phyloP scores from a whole-genome alignment of 2,888 invertebrate genomes.

The Drosophila pegasa region DNA sequence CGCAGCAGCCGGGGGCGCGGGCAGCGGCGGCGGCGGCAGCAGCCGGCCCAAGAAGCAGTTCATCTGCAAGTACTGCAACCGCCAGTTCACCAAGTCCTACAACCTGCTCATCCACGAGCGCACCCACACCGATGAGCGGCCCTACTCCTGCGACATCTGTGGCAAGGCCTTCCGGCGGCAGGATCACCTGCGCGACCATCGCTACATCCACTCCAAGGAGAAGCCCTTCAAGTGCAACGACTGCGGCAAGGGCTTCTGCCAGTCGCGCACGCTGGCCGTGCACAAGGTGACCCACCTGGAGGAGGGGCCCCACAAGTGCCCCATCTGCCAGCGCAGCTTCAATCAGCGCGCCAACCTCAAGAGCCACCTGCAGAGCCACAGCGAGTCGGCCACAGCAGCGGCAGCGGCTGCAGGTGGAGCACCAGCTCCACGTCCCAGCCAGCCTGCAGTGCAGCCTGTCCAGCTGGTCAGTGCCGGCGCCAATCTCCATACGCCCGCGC shows the following conservation, averaged over 20 bases:
- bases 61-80: conserved; percentile 98
- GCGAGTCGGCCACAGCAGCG: conserved; percentile 77
- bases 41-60: conserved; percentile 93
- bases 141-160: conserved; percentile 98
- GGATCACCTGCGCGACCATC: conserved; percentile 96
- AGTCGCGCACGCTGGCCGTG: conserved; percentile 97
- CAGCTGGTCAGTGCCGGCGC: conserved; percentile 43
- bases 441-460: conserved; percentile 62
- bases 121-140: conserved; percentile 98
- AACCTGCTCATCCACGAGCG: conserved; percentile 98
- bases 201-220: conserved; percentile 99
- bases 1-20: conserved; percentile 70
- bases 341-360: conserved; percentile 97
- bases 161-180: conserved; percentile 98
- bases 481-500: conserved; percentile 76
- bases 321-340: conserved; percentile 94
- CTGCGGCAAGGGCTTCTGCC: conserved; percentile 99
- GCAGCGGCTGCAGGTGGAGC: conserved; percentile 28
- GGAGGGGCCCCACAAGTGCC: conserved; percentile 96
- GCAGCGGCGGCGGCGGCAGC: conserved; percentile 84
- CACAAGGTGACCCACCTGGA: conserved; percentile 97
- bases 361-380: conserved; percentile 94
- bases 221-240: conserved; percentile 99
- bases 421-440: conserved; percentile 42
- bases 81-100: conserved; percentile 99